phyloP scores from a whole-genome alignment of 2,888 invertebrate species.

The Nesidiocoris tenuis region DNA sequence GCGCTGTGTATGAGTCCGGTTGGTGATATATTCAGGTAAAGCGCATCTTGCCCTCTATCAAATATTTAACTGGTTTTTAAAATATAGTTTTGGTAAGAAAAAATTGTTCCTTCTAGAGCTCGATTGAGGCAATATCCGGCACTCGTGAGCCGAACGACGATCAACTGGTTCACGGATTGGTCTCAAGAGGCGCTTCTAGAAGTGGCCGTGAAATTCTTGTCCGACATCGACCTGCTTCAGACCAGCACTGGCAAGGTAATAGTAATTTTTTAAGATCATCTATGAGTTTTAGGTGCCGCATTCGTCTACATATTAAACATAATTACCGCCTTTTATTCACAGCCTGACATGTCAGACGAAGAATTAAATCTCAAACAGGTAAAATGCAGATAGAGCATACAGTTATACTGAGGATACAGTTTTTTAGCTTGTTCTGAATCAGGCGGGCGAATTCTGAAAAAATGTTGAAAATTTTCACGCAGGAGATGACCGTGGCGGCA shows the following conservation, averaged over 20 bases:
- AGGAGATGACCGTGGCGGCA: slow-evolving; percentile 64
- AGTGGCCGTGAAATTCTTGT: slow-evolving; percentile 79
- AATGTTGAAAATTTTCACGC: too few relatives aligned
- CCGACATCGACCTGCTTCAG: slow-evolving; percentile 68
- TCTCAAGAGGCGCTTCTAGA: slow-evolving; percentile 84
- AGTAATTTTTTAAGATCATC: slow-evolving; percentile 45
- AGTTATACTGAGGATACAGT: too few relatives aligned
- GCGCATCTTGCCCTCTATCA: too few relatives aligned
- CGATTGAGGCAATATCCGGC: slow-evolving; percentile 85
- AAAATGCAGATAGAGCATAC: neutral
- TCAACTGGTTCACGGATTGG: slow-evolving; percentile 90
- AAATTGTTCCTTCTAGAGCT: slow-evolving; percentile 58
- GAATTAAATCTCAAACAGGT: slow-evolving; percentile 22
- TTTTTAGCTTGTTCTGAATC: too few relatives aligned
- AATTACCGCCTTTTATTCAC: neutral
- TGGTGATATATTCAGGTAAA: slow-evolving; percentile 69
- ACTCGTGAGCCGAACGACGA: slow-evolving; percentile 81
- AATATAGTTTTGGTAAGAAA: too few relatives aligned
- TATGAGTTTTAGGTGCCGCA: slow-evolving; percentile 60
- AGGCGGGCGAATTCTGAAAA: too few relatives aligned
- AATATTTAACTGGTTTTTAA: too few relatives aligned
- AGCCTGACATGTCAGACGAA: slow-evolving; percentile 6
- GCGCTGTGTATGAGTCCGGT: slow-evolving; percentile 86
- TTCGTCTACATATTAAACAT: too few relatives aligned
- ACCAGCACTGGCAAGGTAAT: slow-evolving; percentile 62